Conservation (phyloP, 2,113 vertebrate genomes). For the Gopherus evgoodei region DNA sequence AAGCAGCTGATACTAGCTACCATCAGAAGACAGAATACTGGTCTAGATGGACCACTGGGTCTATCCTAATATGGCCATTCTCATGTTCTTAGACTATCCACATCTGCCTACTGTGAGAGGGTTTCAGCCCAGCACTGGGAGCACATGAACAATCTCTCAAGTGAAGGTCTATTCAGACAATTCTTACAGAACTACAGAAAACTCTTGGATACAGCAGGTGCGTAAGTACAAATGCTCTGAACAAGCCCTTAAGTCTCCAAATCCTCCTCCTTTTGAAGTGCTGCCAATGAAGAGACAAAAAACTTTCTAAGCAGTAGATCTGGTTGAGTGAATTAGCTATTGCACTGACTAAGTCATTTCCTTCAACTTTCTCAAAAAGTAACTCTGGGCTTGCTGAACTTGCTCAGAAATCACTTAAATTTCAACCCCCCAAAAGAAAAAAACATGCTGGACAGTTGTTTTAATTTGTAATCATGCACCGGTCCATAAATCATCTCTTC, state of each 20-base stretch:
- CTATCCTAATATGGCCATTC: not conserved
- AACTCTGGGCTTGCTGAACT: not conserved
- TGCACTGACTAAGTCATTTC: not conserved
- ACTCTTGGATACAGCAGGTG: not conserved
- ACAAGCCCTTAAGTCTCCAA: not conserved
- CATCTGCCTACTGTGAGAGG: not conserved
- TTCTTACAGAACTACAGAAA: not conserved
- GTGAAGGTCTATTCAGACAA: not conserved
- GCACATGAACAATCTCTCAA: not conserved
- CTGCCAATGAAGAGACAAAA: not conserved
- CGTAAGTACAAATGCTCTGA: not conserved
- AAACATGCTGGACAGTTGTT: not conserved
- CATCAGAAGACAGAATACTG: too few species aligned
- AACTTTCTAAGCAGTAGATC: conserved; percentile 1
- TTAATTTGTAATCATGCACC: not conserved
- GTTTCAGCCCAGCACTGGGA: not conserved
- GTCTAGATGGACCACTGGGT: not conserved
- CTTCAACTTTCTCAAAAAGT: not conserved
- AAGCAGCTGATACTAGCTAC: too few species aligned
- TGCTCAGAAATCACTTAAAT: not conserved
- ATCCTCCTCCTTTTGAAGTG: not conserved
- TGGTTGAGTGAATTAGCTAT: not conserved
- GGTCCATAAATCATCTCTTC: not conserved
- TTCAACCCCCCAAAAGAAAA: not conserved
- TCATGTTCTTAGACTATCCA: not conserved